phyloP scores from a whole-genome alignment of 2,888 invertebrate species.

The Tachina grossa region DNA sequence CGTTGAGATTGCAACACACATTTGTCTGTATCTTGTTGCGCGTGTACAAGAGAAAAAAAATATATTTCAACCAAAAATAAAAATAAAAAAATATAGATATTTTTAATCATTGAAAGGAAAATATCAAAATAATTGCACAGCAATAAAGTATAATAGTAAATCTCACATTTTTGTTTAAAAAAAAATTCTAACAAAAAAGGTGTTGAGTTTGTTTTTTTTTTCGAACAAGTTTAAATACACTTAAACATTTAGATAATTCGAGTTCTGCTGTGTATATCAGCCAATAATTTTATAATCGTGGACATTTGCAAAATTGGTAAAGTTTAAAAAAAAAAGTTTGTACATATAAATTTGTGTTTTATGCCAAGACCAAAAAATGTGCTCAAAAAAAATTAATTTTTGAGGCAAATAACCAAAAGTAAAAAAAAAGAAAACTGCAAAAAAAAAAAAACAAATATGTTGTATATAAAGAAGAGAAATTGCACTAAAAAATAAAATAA shows the following conservation, averaged over 20 bases:
- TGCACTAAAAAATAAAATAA: background rate
- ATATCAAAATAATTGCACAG: slow-evolving; percentile 36
- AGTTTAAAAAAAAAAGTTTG: background rate
- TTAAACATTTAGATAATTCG: slow-evolving; percentile 4
- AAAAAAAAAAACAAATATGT: background rate
- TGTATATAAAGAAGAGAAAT: background rate
- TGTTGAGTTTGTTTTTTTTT: background rate
- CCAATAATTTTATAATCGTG: slow-evolving; percentile 45
- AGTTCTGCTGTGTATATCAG: slow-evolving; percentile 9
- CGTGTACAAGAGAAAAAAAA: slow-evolving; percentile 44
- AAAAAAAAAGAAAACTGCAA: slow-evolving; percentile 8
- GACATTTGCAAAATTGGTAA: slow-evolving; percentile 51
- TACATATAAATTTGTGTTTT: background rate
- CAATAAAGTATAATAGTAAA: slow-evolving; percentile 24
- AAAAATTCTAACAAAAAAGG: slow-evolving; percentile 34
- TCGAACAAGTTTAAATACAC: slow-evolving; percentile 25
- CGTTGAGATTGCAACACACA: slow-evolving; percentile 77
- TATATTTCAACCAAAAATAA: slow-evolving; percentile 4
- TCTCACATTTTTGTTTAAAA: slow-evolving; percentile 18
- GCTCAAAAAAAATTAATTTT: background rate
- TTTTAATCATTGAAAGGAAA: slow-evolving; percentile 31
- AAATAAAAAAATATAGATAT: slow-evolving; percentile 12
- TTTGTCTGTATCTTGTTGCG: slow-evolving; percentile 58
- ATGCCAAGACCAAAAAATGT: slow-evolving; percentile 28
- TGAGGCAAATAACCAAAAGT: slow-evolving; percentile 19